Evolutionary conservation across 92 coral and sea anemone species (phyloP).

Genomic region (Zoanthus sansibaricus): DNA sequence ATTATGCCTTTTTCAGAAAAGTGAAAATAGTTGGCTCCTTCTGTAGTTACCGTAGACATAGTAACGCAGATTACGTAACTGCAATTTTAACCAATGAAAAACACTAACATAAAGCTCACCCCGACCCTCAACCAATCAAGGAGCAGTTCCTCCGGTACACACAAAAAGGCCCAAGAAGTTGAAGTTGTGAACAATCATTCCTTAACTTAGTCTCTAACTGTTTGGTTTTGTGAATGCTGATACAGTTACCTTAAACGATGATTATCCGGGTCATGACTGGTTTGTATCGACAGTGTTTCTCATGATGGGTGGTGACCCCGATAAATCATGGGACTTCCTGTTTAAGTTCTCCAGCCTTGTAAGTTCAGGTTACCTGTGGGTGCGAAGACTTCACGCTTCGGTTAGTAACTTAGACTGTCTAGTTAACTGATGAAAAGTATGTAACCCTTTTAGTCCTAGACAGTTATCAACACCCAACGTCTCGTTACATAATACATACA

Average conservation of each 20-base stretch:
- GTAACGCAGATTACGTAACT: too few relatives aligned
- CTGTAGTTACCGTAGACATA: too few relatives aligned
- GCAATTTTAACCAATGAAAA: too few relatives aligned
- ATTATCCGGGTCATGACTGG: conserved; percentile 98
- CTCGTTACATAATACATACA: too few relatives aligned
- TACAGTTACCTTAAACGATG: conserved; percentile 83
- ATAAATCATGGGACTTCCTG: conserved; percentile 92
- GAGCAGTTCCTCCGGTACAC: too few relatives aligned
- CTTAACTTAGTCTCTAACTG: conserved; percentile 9
- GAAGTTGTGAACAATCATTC: neutral
- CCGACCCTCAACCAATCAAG: too few relatives aligned
- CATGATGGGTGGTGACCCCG: conserved; percentile 95
- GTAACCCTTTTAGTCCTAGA: too few relatives aligned
- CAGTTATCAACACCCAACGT: too few relatives aligned
- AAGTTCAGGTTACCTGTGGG: conserved; percentile 98
- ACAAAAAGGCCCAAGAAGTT: too few relatives aligned
- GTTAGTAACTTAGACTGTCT: conserved; percentile 50
- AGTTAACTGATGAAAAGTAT: neutral
- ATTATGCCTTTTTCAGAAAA: too few relatives aligned
- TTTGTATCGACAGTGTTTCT: conserved; percentile 97
- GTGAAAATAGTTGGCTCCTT: too few relatives aligned
- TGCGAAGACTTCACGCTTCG: conserved; percentile 96
- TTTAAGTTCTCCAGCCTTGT: conserved; percentile 95
- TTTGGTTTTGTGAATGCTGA: neutral
- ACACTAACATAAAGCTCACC: too few relatives aligned